phyloP scores from a whole-genome alignment of 2,888 invertebrate genomes.

The Andrena bucephala region DNA sequence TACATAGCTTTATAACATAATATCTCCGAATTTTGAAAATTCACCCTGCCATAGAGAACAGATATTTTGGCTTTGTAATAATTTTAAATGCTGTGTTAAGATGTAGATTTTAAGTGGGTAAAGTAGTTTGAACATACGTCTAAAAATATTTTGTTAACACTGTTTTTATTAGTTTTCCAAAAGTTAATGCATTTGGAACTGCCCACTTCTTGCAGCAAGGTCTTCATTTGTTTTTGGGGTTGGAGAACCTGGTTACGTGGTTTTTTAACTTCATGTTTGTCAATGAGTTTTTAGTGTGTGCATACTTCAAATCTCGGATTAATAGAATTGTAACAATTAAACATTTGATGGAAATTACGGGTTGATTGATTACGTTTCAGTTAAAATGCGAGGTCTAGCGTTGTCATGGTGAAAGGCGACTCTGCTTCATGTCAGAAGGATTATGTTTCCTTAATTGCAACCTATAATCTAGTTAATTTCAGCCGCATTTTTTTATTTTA shows the following conservation, averaged over 20 bases:
- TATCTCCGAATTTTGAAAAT: too few relatives aligned
- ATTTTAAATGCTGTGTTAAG: too few relatives aligned
- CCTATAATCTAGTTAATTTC: not conserved
- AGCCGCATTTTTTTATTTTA: not conserved
- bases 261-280: not conserved
- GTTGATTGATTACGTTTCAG: too few relatives aligned
- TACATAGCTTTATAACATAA: too few relatives aligned
- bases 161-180: too few relatives aligned
- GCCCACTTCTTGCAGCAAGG: too few relatives aligned
- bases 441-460: not conserved
- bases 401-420: conserved; percentile 3
- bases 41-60: too few relatives aligned
- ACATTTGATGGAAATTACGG: not conserved
- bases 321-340: not conserved
- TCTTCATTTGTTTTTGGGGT: not conserved
- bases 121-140: too few relatives aligned
- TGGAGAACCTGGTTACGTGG: not conserved
- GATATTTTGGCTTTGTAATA: too few relatives aligned
- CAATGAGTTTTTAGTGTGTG: not conserved
- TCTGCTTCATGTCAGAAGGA: not conserved
- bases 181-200: too few relatives aligned
- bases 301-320: not conserved
- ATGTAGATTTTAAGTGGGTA: too few relatives aligned
- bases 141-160: too few relatives aligned
- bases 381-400: not conserved